Conservation (phyloP, 2,888 invertebrate species). For the Coleophora flavipennella region DNA sequence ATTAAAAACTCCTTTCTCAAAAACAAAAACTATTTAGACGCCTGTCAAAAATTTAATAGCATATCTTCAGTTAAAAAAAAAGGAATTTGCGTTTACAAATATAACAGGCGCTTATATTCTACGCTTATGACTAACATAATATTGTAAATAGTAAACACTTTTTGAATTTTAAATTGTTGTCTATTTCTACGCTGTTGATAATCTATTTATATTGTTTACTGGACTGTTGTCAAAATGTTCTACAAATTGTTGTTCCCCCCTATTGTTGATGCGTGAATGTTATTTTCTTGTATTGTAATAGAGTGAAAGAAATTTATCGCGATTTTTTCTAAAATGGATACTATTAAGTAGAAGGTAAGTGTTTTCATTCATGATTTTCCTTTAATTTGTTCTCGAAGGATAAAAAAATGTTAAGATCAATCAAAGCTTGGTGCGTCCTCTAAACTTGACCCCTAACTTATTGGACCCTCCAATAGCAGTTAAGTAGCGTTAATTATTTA, state of each 20-base stretch:
- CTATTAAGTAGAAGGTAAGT: constrained; percentile 2
- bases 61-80: constrained; percentile 18
- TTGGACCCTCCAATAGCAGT: too few relatives aligned
- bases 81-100: constrained; percentile 36
- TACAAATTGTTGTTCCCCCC: constrained; percentile 26
- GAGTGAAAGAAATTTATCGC: constrained; percentile 4
- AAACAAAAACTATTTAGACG: constrained; percentile 17
- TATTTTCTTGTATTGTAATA: constrained; percentile 18
- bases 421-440: too few relatives aligned
- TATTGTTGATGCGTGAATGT: constrained; percentile 17
- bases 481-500: too few relatives aligned
- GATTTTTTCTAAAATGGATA: constrained; percentile 2
- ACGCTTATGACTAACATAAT: constrained; percentile 14
- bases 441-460: too few relatives aligned
- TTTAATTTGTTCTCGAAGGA: not conserved
- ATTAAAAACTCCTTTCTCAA: constrained; percentile 11
- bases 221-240: constrained; percentile 17
- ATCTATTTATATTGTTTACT: constrained; percentile 35
- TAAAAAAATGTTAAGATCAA: too few relatives aligned
- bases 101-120: constrained; percentile 51
- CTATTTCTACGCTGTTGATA: constrained; percentile 39
- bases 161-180: constrained; percentile 38
- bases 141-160: constrained; percentile 25
- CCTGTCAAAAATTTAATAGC: constrained; percentile 26
- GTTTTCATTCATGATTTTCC: not conserved